phyloP scores from a whole-genome alignment of 1,140 invertebrate species.

The Dendrolimus kikuchii region DNA sequence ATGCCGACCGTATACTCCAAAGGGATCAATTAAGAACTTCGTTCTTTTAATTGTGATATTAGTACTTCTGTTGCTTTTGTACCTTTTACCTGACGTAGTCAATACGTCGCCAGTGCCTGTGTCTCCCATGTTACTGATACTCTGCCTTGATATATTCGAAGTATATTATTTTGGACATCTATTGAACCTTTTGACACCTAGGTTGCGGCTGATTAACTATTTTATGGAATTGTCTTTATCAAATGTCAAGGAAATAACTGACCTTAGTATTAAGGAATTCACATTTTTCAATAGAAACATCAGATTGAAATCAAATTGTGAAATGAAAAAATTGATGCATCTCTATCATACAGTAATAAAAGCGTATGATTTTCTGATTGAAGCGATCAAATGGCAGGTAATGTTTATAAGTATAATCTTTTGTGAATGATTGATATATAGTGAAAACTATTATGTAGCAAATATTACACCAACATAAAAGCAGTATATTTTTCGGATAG shows the following conservation, averaged over 20 bases:
- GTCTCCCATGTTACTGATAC: conserved; percentile 12
- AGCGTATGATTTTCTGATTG: conserved; percentile 40
- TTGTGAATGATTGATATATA: no score
- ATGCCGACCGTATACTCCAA: conserved; percentile 19
- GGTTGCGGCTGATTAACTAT: conserved; percentile 26
- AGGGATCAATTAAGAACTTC: conserved; percentile 12
- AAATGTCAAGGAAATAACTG: conserved; percentile 10
- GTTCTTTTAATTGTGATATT: conserved; percentile 7
- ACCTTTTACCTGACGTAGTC: conserved; percentile 2
- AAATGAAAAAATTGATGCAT: conserved; percentile 41
- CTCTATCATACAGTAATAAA: conserved; percentile 42
- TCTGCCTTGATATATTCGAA: conserved; percentile 22
- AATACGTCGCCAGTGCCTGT: neutral
- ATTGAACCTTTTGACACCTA: conserved; percentile 25
- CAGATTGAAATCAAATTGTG: conserved; percentile 10
- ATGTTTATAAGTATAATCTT: neutral
- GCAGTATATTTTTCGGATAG: no score
- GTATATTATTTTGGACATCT: conserved; percentile 29
- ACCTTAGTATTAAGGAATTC: conserved; percentile 5
- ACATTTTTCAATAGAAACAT: conserved; percentile 3
- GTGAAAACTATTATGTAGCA: no score
- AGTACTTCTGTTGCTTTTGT: conserved; percentile 6
- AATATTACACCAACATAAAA: no score
- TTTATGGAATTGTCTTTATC: conserved; percentile 25
- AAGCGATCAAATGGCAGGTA: conserved; percentile 56